Evolutionary conservation across 2,797 vertebrate genomes (phyloP).

Genomic region (Channa striata): DNA sequence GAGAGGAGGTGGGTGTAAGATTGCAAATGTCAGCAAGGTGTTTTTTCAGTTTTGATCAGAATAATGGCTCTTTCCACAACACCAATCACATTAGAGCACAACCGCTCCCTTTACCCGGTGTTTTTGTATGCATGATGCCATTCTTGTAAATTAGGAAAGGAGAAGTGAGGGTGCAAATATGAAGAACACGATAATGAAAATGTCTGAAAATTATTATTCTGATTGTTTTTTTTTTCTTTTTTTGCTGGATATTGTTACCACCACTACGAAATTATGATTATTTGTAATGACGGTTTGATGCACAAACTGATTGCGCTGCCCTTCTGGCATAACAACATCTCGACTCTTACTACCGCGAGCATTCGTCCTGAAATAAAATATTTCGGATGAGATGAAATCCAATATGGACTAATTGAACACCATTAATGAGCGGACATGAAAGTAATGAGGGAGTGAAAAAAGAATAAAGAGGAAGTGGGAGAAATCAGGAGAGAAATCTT

Average conservation of each 20-base stretch:
- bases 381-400: slow-evolving; percentile 50
- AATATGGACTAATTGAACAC: slow-evolving; percentile 66
- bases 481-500: slow-evolving; percentile 26
- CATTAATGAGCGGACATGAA: slow-evolving; percentile 49
- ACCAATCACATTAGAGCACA: slow-evolving; percentile 62
- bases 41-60: slow-evolving; percentile 70
- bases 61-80: slow-evolving; percentile 59
- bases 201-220: slow-evolving; percentile 54
- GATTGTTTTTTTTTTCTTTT: slow-evolving; percentile 42
- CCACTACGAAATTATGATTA: slow-evolving; percentile 47
- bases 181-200: slow-evolving; percentile 39
- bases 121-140: slow-evolving; percentile 32
- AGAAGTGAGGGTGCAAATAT: slow-evolving; percentile 33
- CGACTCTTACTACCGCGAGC: slow-evolving; percentile 5
- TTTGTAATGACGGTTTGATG: slow-evolving; percentile 63
- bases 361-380: slow-evolving; percentile 36
- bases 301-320: slow-evolving; percentile 59
- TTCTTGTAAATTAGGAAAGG: slow-evolving; percentile 47
- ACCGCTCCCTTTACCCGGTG: slow-evolving; percentile 28
- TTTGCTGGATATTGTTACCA: slow-evolving; percentile 22
- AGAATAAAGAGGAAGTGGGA: slow-evolving; percentile 15
- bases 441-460: slow-evolving; percentile 33
- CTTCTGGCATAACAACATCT: slow-evolving; percentile 39
- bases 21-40: slow-evolving; percentile 71
- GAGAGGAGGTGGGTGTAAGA: slow-evolving; percentile 29